Evolutionary conservation across 2,797 vertebrate species (phyloP), one percentile per base, ranked within the genome.

Genomic region (Thripadectes ignobilis): DNA sequence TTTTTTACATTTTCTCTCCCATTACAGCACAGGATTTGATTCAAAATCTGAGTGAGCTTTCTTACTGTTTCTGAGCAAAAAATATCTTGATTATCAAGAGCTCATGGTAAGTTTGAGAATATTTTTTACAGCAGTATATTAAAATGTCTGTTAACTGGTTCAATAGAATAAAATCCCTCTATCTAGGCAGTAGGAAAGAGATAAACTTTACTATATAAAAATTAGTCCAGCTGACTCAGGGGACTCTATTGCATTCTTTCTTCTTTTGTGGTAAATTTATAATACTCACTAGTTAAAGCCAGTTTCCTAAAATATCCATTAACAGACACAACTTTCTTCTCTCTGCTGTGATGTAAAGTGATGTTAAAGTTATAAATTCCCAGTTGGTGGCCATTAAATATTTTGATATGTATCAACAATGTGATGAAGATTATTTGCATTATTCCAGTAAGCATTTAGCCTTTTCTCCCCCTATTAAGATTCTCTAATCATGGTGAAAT

Each of bases 361-460:
- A 82, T 79, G 78, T 78, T 75, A 68, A 95, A 78, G 16, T 83
- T 88, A 85, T 6, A 6, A 93, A 73, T 89, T 96, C 74, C 51
- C 76, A 76, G 48, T 39, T 86, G 39, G 38, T 85, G 68, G 34
- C 58, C 59, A 54, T 75, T 77, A 91, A 92, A 67, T 72, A 76
- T 78, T 85, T 75, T 81, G 45, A 85, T 83, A 24, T 48, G 48
- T 7, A 3, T 80, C 89, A 57, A 18, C 54, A 73, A 18, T 87
- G 59, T 92, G 62, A 78, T 95, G 79, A 94, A 96, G 63, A 81
- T 93, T 16, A 92, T 95, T 97, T 97, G 66, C 55, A 89, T 96
- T 90, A 83, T 93, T 97, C 74, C 27, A 65, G 22, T 81, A 72
- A 92, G 38, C 45, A 24, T 57, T 94, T 36, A 73, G 18, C 59